These are phyloP conservation scores for Calyptomena viridis DNA, from an alignment of 2,113 vertebrate species.

Conservation along the genomic window DNA sequence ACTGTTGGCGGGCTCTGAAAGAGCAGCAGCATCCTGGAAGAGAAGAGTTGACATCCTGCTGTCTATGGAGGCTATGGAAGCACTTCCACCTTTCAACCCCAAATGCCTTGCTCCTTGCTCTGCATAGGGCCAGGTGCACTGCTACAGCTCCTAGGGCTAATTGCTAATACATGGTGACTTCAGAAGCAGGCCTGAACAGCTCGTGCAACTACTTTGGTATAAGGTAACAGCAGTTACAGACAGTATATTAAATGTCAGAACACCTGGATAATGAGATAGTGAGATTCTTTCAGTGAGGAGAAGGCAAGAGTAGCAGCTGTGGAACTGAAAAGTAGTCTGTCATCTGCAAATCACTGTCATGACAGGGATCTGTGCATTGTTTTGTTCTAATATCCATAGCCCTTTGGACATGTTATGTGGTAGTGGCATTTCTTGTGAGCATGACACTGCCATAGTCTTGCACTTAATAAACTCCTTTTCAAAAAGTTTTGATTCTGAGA, in stretches of 20 bases:
- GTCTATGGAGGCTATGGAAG: not conserved
- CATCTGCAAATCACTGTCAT: not conserved
- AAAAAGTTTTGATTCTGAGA: not conserved
- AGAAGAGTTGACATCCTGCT: not conserved
- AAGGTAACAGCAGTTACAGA: not conserved
- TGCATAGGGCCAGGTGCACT: not conserved
- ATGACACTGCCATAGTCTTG: not conserved
- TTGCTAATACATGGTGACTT: not conserved
- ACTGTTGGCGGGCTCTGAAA: not conserved
- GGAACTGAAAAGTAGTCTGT: not conserved
- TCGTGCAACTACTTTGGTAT: not conserved
- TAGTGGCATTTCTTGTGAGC: not conserved
- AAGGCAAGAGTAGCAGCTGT: not conserved
- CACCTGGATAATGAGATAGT: not conserved
- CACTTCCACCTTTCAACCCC: not conserved
- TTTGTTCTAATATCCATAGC: not conserved
- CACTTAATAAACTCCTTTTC: not conserved
- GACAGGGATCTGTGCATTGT: not conserved
- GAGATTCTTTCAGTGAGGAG: not conserved
- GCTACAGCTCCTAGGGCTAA: not conserved
- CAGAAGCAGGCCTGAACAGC: not conserved
- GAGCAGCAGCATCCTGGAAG: not conserved
- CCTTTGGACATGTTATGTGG: not conserved
- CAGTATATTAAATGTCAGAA: not conserved
- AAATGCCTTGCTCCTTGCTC: not conserved